These are phyloP conservation scores for Petrolisthes manimaculis DNA, from an alignment of 2,888 invertebrate species.

Conservation along the genomic window DNA sequence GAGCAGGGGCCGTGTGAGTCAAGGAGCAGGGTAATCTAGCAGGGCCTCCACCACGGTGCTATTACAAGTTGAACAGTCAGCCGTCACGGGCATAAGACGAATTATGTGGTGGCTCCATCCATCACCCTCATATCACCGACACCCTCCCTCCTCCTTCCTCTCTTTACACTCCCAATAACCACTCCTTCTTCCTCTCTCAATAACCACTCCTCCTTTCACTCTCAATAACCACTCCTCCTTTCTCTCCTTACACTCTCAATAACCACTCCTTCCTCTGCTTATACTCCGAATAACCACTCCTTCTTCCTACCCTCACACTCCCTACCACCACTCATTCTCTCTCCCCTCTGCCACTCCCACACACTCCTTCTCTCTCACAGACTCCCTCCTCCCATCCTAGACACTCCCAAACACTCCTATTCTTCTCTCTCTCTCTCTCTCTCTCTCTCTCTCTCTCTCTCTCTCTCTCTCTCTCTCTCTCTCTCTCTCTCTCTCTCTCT, in stretches of 20 bases:
- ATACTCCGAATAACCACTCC: not conserved
- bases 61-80: slow-evolving; percentile 57
- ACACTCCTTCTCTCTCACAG: too few species aligned
- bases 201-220: not conserved
- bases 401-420: not conserved
- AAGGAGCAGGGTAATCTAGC: slow-evolving; percentile 23
- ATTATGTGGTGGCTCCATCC: slow-evolving; percentile 45
- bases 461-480: not conserved
- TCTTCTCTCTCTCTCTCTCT: not conserved
- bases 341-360: not conserved
- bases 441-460: not conserved
- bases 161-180: not conserved
- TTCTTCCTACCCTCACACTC: not conserved
- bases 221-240: not conserved
- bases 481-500: not conserved
- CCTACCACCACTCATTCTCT: not conserved
- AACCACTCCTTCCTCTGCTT: too few species aligned
- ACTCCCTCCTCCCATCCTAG: not conserved
- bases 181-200: not conserved
- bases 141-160: slow-evolving; percentile 15
- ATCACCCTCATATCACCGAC: slow-evolving; percentile 51
- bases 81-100: slow-evolving; percentile 56
- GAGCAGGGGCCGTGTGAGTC: too few species aligned
- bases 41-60: slow-evolving; percentile 30
- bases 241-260: not conserved